Percentiles rank a stretch among this genome's conserved stretches.
Conservation (phyloP, 2,797 vertebrate genomes). For the Helostoma temminkii region DNA sequence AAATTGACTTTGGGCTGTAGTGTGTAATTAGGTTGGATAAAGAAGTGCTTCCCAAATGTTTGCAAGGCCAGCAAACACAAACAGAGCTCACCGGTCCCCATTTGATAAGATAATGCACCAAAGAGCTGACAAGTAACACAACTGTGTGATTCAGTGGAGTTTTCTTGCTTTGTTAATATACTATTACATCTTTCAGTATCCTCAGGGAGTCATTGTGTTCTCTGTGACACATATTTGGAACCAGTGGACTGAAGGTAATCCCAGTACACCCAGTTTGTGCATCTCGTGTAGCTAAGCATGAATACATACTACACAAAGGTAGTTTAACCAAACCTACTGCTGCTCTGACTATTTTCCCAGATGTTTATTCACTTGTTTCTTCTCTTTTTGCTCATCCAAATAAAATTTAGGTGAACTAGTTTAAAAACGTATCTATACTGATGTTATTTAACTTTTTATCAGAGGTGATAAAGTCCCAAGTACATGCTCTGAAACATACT, state of each 20-base stretch:
- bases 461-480: no score
- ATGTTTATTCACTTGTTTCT: background rate
- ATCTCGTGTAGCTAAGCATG: background rate
- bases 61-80: conserved; percentile 32
- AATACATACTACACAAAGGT: no score
- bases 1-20: conserved; percentile 55
- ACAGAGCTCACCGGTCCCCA: conserved; percentile 8
- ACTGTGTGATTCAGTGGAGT: conserved; percentile 15
- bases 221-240: conserved; percentile 10
- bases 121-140: conserved; percentile 8
- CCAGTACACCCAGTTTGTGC: background rate
- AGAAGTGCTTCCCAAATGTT: conserved; percentile 34
- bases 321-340: background rate
- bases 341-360: background rate
- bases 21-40: conserved; percentile 58
- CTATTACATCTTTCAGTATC: background rate
- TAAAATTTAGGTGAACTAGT: background rate
- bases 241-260: background rate
- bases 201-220: background rate
- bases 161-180: background rate
- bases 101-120: conserved; percentile 41
- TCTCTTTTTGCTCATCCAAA: background rate
- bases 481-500: no score
- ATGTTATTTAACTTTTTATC: no score
- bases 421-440: no score